Evolutionary conservation across 2,113 vertebrate genomes (phyloP), one percentile per base, ranked within the genome.

Genomic region (Lagopus leucura): DNA sequence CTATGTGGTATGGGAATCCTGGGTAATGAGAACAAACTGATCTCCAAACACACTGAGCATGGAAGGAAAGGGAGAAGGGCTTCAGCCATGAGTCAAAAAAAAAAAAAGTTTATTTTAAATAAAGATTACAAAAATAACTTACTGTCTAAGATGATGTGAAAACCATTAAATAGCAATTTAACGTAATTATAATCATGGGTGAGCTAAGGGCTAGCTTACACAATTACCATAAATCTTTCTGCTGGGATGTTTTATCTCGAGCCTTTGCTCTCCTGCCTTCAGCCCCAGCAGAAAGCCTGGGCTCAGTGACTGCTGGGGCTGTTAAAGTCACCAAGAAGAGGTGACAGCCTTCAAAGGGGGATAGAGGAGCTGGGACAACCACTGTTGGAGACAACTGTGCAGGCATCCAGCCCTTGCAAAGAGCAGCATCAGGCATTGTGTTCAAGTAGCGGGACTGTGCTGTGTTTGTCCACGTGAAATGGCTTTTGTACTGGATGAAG

Each of bases 141-240:
- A 90, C 95, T 94, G 96, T 94, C 96, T 90, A 92, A 94, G 95
- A 95, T 94, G 93, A 97, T 96, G 89, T 92, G 97, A 96, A 97
- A 93, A 94, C 93, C 87, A 93, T 96, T 94, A 96, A 97, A 97
- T 94, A 96, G 93, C 92, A 92, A 87, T 94, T 95, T 95, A 94
- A 88, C 0, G 21, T 95, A 90, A 95, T 94, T 94, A 91, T 83
- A 67, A 90, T 88, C 67, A 80, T 0, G 89, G 86, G 92, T 85
- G 92, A 96, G 76, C 89, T 89, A 77, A 86, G 88, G 96, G 94
- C 92, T 94, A 96, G 94, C 93, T 86, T 55, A 58, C 73, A 66
- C 89, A 69, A 79, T 91, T 92, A 94, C 85, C 60, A 96, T 95
- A 91, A 78, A 85, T 96, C 95, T 94, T 94, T 19, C 88, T 96